Evolutionary conservation across 2,113 vertebrate genomes (phyloP).

Genomic region (Loxodonta africana): DNA sequence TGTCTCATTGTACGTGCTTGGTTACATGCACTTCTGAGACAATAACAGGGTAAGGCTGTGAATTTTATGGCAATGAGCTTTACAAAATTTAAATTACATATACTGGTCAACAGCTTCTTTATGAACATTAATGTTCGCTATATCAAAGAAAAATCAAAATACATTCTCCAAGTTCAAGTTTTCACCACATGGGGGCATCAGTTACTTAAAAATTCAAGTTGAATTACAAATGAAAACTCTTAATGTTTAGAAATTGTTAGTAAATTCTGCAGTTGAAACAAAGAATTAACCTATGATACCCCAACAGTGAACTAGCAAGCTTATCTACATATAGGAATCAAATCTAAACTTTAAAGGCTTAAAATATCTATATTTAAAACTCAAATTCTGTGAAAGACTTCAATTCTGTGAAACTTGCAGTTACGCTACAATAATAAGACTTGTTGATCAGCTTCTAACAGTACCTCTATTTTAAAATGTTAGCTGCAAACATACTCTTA

Average conservation of each 20-base stretch:
- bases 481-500: neutral
- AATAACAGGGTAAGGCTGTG: slow-evolving; percentile 81
- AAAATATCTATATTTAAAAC: neutral
- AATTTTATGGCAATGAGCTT: slow-evolving; percentile 78
- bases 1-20: slow-evolving; percentile 72
- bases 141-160: slow-evolving; percentile 26
- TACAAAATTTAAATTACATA: slow-evolving; percentile 66
- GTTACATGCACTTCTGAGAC: slow-evolving; percentile 81
- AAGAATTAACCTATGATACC: slow-evolving; percentile 16
- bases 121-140: slow-evolving; percentile 49
- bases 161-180: slow-evolving; percentile 67
- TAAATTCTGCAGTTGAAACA: slow-evolving; percentile 44
- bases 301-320: neutral
- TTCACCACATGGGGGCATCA: slow-evolving; percentile 87
- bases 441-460: slow-evolving; percentile 5
- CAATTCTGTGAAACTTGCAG: slow-evolving; percentile 4
- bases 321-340: slow-evolving; percentile 54
- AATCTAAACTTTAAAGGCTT: slow-evolving; percentile 22
- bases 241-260: slow-evolving; percentile 38
- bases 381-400: neutral
- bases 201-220: slow-evolving; percentile 78
- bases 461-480: neutral
- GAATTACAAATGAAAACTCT: slow-evolving; percentile 42
- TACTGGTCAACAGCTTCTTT: slow-evolving; percentile 80
- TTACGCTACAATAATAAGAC: neutral